Base-by-base conservation (phyloP, 2,888 invertebrate genomes). In the Cantharis flavilabris region DNA sequence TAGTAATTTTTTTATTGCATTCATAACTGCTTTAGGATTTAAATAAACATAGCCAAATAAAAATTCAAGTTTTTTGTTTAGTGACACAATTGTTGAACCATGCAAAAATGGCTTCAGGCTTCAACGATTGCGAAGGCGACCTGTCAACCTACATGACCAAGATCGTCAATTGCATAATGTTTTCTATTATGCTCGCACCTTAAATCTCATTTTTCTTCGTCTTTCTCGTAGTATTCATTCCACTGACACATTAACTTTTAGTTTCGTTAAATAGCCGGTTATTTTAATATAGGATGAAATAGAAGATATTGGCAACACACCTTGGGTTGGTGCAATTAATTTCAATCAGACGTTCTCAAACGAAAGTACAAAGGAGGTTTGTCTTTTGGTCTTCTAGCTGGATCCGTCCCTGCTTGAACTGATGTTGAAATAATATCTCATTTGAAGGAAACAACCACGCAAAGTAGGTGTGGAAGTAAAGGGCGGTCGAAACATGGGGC, bases 81-180 rank as follows among this genome's bases (percentile, higher is more conserved):
- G 49, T 49, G 49, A 49, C 49, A 49, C 49, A 49, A 49, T 49
- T 49, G 49, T 26, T 49, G 26, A 70, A 73, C 62, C 69, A 62
- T 73, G 62, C 62, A 69, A 18, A 49, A 69, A 62, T 73, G 18
- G 62, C 73, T 62, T 49, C 49, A 69, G 73, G 69, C 69, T 26
- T 16, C 33, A 14, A 63, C n/a, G 74, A 77, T 80, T 82, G 83
- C 82, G 81, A 79, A 81, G 81, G 79, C 85, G 85, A 85, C 85
- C 85, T 84, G 84, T 83, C 85, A 86, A 86, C 86, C 86, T 85
- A 86, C 86, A 86, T 86, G 84, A 81, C 84, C 84, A 84, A 85
- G 84, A 85, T 85, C 83, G 84, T 84, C 83, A 82, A 80, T 86
- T 86, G 84, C 86, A 84, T 86, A 86, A 86, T 80, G 80, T 63